These are phyloP conservation scores for Archilochus colubris DNA, from an alignment of 2,113 vertebrate genomes.

Conservation along the genomic window DNA sequence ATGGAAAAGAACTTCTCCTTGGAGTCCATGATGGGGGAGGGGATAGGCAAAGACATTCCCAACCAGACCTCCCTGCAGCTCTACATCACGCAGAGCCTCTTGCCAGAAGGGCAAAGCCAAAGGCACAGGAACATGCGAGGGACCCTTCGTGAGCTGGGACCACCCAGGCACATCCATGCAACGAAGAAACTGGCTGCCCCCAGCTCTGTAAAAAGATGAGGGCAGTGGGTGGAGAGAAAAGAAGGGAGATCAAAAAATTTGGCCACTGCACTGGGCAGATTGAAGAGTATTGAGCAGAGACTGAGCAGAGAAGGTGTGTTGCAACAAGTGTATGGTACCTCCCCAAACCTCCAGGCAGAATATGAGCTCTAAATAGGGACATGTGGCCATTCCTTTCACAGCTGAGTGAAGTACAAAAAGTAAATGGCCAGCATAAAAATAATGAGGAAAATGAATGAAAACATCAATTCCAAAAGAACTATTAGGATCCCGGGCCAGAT, in stretches of 20 bases:
- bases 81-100: rapidly evolving
- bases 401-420: conserved; percentile 62
- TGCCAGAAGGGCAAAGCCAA: conserved; percentile 24
- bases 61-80: conserved; percentile 56
- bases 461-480: conserved; percentile 60
- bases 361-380: conserved; percentile 33
- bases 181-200: neutral
- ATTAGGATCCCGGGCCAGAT: conserved; percentile 51
- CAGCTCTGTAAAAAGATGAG: neutral
- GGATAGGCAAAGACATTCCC: neutral
- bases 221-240: neutral
- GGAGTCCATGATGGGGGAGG: neutral
- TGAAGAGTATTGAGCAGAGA: neutral
- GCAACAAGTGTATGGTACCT: conserved; percentile 46
- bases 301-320: conserved; percentile 33
- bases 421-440: conserved; percentile 63
- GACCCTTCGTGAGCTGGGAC: conserved; percentile 3
- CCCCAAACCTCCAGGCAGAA: conserved; percentile 45
- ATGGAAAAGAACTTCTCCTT: neutral
- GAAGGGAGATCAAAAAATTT: neutral
- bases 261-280: neutral
- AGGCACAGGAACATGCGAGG: neutral
- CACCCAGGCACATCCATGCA: neutral
- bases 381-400: conserved; percentile 64
- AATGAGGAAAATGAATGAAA: conserved; percentile 63